Evolutionary conservation across 2,113 vertebrate species (phyloP).

Genomic region (Heteronetta atricapilla): DNA sequence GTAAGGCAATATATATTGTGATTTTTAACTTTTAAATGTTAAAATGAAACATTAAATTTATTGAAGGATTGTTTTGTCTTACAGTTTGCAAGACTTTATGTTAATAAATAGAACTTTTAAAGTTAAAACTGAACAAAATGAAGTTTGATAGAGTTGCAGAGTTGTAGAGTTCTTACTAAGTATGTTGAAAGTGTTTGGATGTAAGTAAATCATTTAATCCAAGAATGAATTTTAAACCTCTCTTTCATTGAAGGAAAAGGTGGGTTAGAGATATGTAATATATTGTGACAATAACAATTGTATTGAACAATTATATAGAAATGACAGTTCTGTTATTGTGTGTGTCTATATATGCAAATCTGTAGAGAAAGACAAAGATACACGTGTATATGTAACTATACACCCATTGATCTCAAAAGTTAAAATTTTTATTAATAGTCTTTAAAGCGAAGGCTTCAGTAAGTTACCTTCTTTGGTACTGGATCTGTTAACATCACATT

Average conservation of each 20-base stretch:
- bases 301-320: not conserved
- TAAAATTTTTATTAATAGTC: not conserved
- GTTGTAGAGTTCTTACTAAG: not conserved
- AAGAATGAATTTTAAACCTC: not conserved
- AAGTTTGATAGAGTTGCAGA: not conserved
- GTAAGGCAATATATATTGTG: not conserved
- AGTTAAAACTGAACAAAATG: not conserved
- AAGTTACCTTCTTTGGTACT: not conserved
- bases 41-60: not conserved
- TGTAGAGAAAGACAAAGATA: not conserved
- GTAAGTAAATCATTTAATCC: not conserved
- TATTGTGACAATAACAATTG: not conserved
- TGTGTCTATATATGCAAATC: not conserved
- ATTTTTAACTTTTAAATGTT: not conserved
- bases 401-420: not conserved
- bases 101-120: not conserved
- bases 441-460: not conserved
- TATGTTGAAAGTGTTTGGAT: not conserved
- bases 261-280: not conserved
- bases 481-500: not conserved
- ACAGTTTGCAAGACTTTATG: not conserved
- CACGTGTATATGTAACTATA: not conserved
- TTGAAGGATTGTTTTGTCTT: not conserved
- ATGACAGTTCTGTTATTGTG: not conserved
- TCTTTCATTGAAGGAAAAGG: not conserved